phyloP scores from a whole-genome alignment of 2,888 invertebrate species.

The Apeira syringaria region DNA sequence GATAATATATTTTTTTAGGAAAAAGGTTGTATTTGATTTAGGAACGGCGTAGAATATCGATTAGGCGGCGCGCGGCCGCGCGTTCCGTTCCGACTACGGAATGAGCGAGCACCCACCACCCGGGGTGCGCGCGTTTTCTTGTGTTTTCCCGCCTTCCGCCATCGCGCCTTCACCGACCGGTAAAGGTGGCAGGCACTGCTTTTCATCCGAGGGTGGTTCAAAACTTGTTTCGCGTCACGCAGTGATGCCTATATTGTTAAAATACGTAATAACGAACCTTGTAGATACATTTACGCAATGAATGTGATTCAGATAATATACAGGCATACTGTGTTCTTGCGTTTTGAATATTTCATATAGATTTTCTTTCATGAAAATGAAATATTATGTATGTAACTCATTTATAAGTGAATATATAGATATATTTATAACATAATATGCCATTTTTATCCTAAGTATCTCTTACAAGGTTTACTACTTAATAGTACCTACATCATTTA shows the following conservation, averaged over 20 bases:
- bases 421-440: too few relatives aligned
- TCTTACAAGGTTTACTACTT: too few relatives aligned
- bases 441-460: too few relatives aligned
- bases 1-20: too few relatives aligned
- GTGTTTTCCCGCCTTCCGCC: constrained; percentile 61
- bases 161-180: constrained; percentile 7
- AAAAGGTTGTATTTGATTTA: constrained; percentile 29
- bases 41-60: constrained; percentile 60
- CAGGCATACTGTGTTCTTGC: too few relatives aligned
- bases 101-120: constrained; percentile 55
- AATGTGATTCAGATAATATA: too few relatives aligned
- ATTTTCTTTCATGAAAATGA: too few relatives aligned
- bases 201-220: constrained; percentile 36
- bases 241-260: constrained; percentile 46
- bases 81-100: constrained; percentile 61
- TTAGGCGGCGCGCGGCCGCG: constrained; percentile 75
- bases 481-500: too few relatives aligned
- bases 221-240: constrained; percentile 41
- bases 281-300: too few relatives aligned
- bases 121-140: constrained; percentile 75
- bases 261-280: constrained; percentile 25
- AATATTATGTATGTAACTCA: too few relatives aligned
- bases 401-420: too few relatives aligned
- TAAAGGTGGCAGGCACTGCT: constrained; percentile 6
- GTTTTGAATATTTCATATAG: too few relatives aligned